Percentiles rank a stretch among this genome's conserved stretches.
Conservation (phyloP, 2,888 invertebrate genomes). For the Carpatolechia fugitivella region DNA sequence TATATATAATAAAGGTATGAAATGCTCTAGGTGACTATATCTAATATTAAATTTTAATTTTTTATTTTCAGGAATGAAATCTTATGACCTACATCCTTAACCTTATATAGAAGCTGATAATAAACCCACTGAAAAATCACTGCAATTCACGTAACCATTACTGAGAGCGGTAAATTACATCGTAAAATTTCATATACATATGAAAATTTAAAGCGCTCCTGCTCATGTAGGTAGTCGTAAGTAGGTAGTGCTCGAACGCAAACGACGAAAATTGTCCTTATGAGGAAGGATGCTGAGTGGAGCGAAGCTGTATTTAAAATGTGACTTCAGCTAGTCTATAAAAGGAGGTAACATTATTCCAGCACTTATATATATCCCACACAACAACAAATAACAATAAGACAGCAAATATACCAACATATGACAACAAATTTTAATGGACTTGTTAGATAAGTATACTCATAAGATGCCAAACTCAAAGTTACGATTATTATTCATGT, state of each 20-base stretch:
- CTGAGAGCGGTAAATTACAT: background rate
- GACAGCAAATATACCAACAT: too few relatives aligned
- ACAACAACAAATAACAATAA: too few relatives aligned
- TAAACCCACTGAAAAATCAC: background rate
- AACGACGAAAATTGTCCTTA: constrained; percentile 51
- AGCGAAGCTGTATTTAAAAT: background rate
- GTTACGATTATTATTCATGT: too few relatives aligned
- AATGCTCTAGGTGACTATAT: too few relatives aligned
- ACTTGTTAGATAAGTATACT: too few relatives aligned
- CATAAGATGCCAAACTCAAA: too few relatives aligned
- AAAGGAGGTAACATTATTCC: background rate
- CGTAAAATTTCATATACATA: constrained; percentile 10
- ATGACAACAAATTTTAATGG: too few relatives aligned
- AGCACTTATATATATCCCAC: too few relatives aligned
- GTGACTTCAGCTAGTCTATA: constrained; percentile 33
- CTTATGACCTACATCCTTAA: background rate
- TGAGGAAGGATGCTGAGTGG: constrained; percentile 20
- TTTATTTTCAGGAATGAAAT: background rate
- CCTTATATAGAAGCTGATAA: background rate
- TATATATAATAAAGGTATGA: too few relatives aligned
- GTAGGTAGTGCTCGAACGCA: constrained; percentile 30
- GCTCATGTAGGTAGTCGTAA: constrained; percentile 14
- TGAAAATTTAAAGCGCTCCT: constrained; percentile 8
- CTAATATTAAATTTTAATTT: too few relatives aligned
- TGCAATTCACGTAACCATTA: background rate